phyloP scores from a whole-genome alignment of 92 coral and sea anemone species.

The Porites evermanni region DNA sequence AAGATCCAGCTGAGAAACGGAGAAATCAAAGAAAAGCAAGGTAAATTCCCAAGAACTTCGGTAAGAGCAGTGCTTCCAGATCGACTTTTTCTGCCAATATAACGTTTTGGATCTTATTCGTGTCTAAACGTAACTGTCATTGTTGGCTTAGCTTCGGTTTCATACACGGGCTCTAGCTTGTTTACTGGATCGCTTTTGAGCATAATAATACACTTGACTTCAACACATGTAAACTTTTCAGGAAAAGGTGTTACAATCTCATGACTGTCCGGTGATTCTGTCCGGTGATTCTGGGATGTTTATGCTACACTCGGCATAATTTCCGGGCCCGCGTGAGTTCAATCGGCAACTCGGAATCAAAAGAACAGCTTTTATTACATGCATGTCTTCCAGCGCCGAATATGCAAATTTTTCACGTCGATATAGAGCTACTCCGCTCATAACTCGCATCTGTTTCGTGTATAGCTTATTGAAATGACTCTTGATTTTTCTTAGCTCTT shows the following conservation, averaged over 20 bases:
- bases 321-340: neutral
- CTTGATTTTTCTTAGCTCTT: neutral
- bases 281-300: neutral
- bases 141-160: constrained; percentile 3
- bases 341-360: neutral
- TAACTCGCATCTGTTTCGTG: neutral
- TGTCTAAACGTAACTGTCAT: constrained; percentile 4
- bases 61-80: neutral
- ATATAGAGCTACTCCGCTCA: neutral
- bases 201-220: neutral
- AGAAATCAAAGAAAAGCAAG: constrained; percentile 7
- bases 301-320: neutral
- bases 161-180: neutral
- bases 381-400: neutral
- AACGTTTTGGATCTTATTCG: neutral
- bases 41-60: neutral
- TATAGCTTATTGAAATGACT: neutral
- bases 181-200: constrained; percentile 24
- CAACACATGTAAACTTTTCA: too few species aligned
- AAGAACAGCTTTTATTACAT: neutral
- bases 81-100: neutral
- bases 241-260: neutral
- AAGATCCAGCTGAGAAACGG: constrained; percentile 13
- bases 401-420: neutral
- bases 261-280: neutral